A percentile compares a stretch with the other conserved stretches of the same genome.
phyloP scores from a whole-genome alignment of 2,797 vertebrate genomes.

The Craterocephalus amniculus region DNA sequence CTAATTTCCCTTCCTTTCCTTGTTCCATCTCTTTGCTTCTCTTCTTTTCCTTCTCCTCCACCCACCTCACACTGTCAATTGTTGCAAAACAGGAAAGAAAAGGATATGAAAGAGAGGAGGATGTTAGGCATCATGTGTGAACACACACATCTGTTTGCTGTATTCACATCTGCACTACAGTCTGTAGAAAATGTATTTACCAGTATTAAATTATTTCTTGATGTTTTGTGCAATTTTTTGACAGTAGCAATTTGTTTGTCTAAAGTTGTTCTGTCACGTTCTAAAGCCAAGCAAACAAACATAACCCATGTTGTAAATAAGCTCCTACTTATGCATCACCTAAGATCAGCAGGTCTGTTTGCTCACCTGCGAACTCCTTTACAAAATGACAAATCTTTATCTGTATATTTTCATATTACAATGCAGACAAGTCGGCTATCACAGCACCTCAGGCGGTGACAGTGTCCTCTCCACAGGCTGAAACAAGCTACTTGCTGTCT shows the following conservation, averaged over 20 bases:
- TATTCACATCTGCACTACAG: constrained; percentile 7
- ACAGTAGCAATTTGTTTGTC: constrained; percentile 46
- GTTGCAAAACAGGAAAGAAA: constrained; percentile 1
- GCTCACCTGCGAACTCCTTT: constrained; percentile 4
- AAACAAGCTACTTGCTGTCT: constrained; percentile 40
- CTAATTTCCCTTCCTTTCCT: neutral
- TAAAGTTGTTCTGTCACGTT: constrained; percentile 26
- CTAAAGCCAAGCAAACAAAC: constrained; percentile 9
- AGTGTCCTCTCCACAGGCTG: constrained; percentile 27
- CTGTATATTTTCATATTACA: neutral
- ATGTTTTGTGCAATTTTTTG: constrained; percentile 63
- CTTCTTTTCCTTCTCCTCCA: neutral
- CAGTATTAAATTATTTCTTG: constrained; percentile 29
- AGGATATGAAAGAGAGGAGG: neutral
- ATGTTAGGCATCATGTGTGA: neutral
- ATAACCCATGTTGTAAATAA: constrained; percentile 20
- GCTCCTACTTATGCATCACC: constrained; percentile 1
- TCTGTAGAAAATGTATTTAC: constrained; percentile 11
- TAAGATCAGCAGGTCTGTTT: neutral
- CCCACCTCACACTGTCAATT: neutral
- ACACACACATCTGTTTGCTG: constrained; percentile 5
- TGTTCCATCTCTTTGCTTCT: neutral
- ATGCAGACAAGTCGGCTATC: constrained; percentile 3
- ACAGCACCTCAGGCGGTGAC: constrained; percentile 4
- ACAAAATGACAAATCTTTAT: neutral